These are phyloP conservation scores for Heliconius ethilla DNA, from an alignment of 2,888 invertebrate genomes.

Conservation along the genomic window DNA sequence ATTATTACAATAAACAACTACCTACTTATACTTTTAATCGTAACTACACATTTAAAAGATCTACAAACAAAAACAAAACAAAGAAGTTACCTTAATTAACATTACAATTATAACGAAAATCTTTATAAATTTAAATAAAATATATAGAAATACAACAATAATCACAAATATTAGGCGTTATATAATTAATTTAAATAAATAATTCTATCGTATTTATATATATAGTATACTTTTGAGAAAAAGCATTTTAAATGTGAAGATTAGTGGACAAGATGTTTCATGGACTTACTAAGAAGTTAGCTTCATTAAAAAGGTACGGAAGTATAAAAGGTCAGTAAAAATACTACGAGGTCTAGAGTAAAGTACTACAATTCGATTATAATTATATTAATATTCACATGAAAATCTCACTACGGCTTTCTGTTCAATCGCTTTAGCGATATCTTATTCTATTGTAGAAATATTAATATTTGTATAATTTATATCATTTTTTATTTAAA, in stretches of 20 bases:
- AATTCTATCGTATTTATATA: conserved; percentile 1
- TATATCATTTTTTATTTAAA: conserved; percentile 50
- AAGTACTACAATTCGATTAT: conserved; percentile 58
- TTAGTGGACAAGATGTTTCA: conserved; percentile 5
- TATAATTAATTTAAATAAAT: neutral
- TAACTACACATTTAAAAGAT: conserved; percentile 31
- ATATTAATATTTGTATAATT: conserved; percentile 43
- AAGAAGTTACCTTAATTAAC: conserved; percentile 3
- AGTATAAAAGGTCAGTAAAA: conserved; percentile 79
- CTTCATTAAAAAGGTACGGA: conserved; percentile 51
- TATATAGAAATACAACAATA: conserved; percentile 14
- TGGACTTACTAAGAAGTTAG: conserved; percentile 13
- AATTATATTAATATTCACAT: conserved; percentile 50
- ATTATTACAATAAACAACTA: conserved; percentile 45
- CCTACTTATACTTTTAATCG: conserved; percentile 43
- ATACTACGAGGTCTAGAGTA: conserved; percentile 72
- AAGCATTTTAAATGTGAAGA: conserved; percentile 26
- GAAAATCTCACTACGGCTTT: conserved; percentile 76
- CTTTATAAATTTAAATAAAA: conserved; percentile 1
- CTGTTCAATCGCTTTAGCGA: conserved; percentile 61
- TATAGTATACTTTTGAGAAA: neutral
- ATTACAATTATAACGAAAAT: neutral
- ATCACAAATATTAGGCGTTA: conserved; percentile 16
- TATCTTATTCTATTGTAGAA: conserved; percentile 45
- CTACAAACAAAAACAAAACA: conserved; percentile 20